Base-by-base conservation (phyloP, 2,888 invertebrate species). In the Zygothrica quintamaculata region DNA sequence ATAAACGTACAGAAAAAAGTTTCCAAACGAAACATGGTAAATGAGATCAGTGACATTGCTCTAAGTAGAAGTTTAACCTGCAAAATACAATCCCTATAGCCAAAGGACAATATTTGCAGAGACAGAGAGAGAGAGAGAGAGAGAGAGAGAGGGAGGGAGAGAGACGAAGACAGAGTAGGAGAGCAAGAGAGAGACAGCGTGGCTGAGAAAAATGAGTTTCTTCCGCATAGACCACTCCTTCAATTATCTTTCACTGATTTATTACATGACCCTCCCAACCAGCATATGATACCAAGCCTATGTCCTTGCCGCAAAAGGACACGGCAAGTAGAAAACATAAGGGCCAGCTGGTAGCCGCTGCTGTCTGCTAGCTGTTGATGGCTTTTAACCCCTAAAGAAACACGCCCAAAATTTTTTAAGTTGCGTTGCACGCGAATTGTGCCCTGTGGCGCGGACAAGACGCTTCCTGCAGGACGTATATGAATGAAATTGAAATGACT, bases 181-280 rank as follows among this genome's bases (percentile, higher is more conserved):
- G n/a, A n/a, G n/a, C n/a, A n/a, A n/a, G n/a, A n/a, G n/a, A n/a
- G n/a, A n/a, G n/a, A n/a, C n/a, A n/a, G n/a, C n/a, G n/a, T n/a
- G n/a, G n/a, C n/a, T n/a, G n/a, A n/a, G n/a, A 52, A 66, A 22
- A 68, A 66, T 43, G 47, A 68, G 46, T 46, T 44, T 56, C 55
- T 67, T 65, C 66, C 66, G 71, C 68, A 59, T 57, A 43, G 73
- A 57, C 52, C 72, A 73, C 72, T 69, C 72, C 72, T 58, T 69
- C 69, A 73, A 69, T 65, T 73, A 73, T 65, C 69, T 48, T 51
- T 69, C 69, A 60, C 72, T 73, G 72, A 73, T 73, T 73, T 73
- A 73, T 73, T 56, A 48, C 66, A 46, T 43, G 31, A 37, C 56
- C 48, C 66, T 61, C 52, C 62, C 34, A 37, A 22, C 18, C 37